phyloP scores from a whole-genome alignment of 2,113 vertebrate species.

The Helogale parvula region DNA sequence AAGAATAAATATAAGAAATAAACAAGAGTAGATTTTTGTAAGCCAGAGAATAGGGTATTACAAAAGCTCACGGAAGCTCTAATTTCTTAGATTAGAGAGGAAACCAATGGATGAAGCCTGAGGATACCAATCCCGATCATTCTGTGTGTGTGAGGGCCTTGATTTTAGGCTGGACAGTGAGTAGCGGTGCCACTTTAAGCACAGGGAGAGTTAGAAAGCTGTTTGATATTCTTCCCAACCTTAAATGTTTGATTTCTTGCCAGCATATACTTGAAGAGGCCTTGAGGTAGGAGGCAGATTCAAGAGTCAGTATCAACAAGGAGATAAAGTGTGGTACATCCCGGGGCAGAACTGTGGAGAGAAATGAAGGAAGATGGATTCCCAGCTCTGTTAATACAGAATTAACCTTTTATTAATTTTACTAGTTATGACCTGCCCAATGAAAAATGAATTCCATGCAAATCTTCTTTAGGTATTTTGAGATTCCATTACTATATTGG shows the following conservation, averaged over 20 bases:
- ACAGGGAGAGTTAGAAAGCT: neutral
- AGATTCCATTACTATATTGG: neutral
- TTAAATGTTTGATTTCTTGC: neutral
- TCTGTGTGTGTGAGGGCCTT: neutral
- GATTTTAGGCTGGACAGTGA: neutral
- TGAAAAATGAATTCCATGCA: neutral
- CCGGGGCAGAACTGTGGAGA: rapidly evolving
- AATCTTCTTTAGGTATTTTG: neutral
- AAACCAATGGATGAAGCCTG: neutral
- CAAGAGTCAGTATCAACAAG: neutral
- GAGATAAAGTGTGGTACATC: neutral
- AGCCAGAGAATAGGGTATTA: neutral
- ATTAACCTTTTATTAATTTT: neutral
- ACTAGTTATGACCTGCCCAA: neutral
- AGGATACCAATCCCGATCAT: neutral
- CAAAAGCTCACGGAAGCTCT: neutral
- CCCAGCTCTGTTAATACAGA: neutral
- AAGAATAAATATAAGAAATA: neutral
- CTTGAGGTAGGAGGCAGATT: neutral
- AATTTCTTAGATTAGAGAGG: neutral
- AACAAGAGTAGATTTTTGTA: neutral
- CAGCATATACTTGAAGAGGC: neutral
- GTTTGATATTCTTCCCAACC: neutral
- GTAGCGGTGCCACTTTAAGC: neutral
- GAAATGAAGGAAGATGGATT: neutral